phyloP scores from a whole-genome alignment of 2,113 vertebrate species.

The Plectropomus leopardus region DNA sequence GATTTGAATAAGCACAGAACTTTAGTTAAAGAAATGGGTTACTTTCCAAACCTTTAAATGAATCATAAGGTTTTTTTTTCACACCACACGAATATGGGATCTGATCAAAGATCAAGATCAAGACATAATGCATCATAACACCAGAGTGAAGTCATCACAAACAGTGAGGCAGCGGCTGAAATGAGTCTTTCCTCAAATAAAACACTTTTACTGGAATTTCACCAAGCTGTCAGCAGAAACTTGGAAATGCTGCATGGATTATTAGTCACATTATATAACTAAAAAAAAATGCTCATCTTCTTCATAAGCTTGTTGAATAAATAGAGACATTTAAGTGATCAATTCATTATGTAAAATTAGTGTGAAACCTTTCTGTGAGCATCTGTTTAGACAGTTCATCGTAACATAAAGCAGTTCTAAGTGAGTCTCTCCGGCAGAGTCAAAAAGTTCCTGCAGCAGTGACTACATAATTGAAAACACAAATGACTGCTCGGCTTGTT shows the following conservation, averaged over 20 bases:
- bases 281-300: background rate
- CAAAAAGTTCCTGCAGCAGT: slow-evolving; percentile 61
- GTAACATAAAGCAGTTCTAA: slow-evolving; percentile 46
- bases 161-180: background rate
- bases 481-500: slow-evolving; percentile 74
- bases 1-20: background rate
- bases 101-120: background rate
- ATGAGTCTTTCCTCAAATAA: background rate
- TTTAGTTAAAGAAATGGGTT: background rate
- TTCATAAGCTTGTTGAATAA: slow-evolving; percentile 11
- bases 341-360: slow-evolving; percentile 19
- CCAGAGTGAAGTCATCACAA: background rate
- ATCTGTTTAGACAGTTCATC: slow-evolving; percentile 49
- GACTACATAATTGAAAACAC: slow-evolving; percentile 84
- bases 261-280: background rate
- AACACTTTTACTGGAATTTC: background rate
- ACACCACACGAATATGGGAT: background rate
- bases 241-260: background rate
- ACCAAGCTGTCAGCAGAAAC: slow-evolving; percentile 1
- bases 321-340: slow-evolving; percentile 16
- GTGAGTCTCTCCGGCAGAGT: slow-evolving; percentile 49
- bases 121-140: background rate
- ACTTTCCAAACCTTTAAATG: background rate
- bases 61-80: background rate
- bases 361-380: slow-evolving; percentile 2